Conservation (phyloP, 2,797 vertebrate genomes). For the Galago senegalensis region DNA sequence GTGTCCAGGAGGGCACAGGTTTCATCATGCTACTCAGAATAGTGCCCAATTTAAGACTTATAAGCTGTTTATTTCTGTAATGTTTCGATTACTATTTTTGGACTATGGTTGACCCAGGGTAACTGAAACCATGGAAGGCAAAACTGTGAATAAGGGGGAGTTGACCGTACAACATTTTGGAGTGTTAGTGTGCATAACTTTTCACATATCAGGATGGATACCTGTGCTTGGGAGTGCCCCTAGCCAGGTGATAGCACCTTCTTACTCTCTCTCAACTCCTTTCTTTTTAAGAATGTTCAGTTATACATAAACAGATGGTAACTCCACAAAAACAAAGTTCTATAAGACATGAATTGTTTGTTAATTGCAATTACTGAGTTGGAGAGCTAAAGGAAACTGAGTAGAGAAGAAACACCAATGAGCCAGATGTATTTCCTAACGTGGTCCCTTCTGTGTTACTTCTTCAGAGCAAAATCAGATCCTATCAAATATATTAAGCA, state of each 20-base stretch:
- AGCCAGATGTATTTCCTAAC: background rate
- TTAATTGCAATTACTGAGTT: background rate
- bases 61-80: background rate
- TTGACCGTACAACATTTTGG: background rate
- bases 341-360: background rate
- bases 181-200: background rate
- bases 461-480: slow-evolving; percentile 37
- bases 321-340: background rate
- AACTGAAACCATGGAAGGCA: background rate
- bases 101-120: background rate
- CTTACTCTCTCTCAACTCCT: background rate
- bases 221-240: fast-evolving
- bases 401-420: background rate
- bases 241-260: background rate
- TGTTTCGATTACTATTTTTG: background rate
- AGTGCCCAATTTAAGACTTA: background rate
- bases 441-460: background rate
- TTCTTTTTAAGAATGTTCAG: background rate
- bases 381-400: background rate
- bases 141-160: background rate
- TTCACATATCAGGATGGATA: background rate
- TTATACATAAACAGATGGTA: background rate
- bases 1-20: background rate
- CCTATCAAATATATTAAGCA: background rate
- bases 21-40: background rate